Evolutionary conservation across 2,888 invertebrate genomes (phyloP), one percentile per base, ranked within the genome.

Genomic region (Phorcus lineatus): DNA sequence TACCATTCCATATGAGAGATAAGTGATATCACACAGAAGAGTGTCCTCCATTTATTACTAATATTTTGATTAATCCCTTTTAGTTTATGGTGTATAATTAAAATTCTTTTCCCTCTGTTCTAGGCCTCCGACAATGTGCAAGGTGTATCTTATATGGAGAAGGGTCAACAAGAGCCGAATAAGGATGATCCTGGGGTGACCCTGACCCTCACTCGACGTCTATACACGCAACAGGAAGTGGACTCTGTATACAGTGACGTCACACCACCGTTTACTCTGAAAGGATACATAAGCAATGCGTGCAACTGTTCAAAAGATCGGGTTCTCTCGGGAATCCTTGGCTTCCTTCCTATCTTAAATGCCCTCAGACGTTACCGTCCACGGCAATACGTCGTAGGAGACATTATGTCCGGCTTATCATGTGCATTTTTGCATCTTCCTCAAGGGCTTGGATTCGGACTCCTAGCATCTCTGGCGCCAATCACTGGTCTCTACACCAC

Each of bases 391-490:
- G 79, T 90, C 0, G 47, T 89, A 16, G 84, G 81, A 9, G 91
- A 91, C 83, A 31, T 89, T 22, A 54, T 90, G 11, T 85, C 90
- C 17, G 91, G 91, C 0, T 77, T 91, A 16, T 90, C 90, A 13
- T 88, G 86, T 22, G 90, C 88, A 16, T 90, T 91, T 80, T 86
- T 92, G 81, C 91, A 92, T 80, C 87, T 92, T 36, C 91, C 92
- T 0, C 91, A 91, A 81, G 90, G 91, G 16, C 87, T 91, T 82
- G 91, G 90, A 7, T 90, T 89, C 77, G 90, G 90, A 22, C 80
- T 89, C 19, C 86, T 91, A 22, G 87, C 91, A 13, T 86, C 86
- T n/a, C 83, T 91, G 17, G 82, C 85, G 2, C 89, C 90, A 16
- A 82, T 88, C 7, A 80, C 88, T 74, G 91, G 91, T 0, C 85